phyloP scores from a whole-genome alignment of 1,140 invertebrate genomes.

The Drosophila watanabei region DNA sequence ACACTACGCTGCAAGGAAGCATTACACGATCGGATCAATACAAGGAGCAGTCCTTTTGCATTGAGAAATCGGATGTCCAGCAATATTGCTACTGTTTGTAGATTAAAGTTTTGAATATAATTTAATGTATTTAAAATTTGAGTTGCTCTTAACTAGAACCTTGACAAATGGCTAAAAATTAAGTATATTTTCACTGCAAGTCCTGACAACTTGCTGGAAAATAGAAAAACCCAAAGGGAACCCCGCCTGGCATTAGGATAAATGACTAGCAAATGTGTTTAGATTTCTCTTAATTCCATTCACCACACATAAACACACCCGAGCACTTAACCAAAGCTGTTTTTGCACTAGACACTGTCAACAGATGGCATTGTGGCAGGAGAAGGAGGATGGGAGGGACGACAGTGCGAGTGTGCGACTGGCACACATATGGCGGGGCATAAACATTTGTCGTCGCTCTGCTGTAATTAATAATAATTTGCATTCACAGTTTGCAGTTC shows the following conservation, averaged over 20 bases:
- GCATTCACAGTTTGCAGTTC: constrained; percentile 56
- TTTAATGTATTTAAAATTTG: neutral
- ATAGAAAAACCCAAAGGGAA: neutral
- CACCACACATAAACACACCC: constrained; percentile 32
- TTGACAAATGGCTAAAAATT: neutral
- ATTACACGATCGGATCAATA: constrained; percentile 26
- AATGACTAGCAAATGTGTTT: constrained; percentile 40
- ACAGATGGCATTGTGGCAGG: constrained; percentile 21
- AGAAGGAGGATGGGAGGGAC: no score
- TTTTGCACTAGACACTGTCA: constrained; percentile 41
- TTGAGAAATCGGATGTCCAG: neutral
- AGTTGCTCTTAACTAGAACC: neutral
- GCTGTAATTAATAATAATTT: constrained; percentile 59
- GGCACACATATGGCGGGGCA: constrained; percentile 45
- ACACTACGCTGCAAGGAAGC: neutral
- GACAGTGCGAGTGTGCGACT: constrained; percentile 7
- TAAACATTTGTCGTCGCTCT: constrained; percentile 49
- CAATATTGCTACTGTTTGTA: constrained; percentile 33
- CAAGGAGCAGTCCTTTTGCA: constrained; percentile 11
- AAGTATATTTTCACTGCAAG: neutral
- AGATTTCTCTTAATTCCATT: constrained; percentile 46
- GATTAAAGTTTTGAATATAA: no score
- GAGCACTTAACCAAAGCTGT: constrained; percentile 37
- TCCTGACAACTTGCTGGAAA: neutral
- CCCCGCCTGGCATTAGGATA: constrained; percentile 22